Evolutionary conservation across 1,140 invertebrate species (phyloP).

Genomic region (Wiebesia pumilae): DNA sequence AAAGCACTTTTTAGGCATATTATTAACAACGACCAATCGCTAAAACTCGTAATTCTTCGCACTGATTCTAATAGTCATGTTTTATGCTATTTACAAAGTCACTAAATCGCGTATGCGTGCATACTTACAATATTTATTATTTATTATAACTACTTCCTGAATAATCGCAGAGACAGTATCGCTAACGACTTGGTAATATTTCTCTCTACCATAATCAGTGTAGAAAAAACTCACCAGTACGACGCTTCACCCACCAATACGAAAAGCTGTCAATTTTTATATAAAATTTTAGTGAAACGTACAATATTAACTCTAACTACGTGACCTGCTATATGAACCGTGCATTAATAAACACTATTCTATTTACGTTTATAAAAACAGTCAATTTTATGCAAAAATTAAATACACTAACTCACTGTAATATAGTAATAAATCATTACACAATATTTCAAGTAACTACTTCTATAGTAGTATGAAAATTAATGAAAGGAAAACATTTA

Average conservation of each 20-base stretch:
- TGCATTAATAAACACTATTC: background rate
- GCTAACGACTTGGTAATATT: slow-evolving; percentile 1
- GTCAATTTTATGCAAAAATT: background rate
- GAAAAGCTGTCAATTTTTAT: background rate
- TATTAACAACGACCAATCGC: background rate
- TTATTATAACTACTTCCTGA: slow-evolving; percentile 24
- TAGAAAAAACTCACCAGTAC: slow-evolving; percentile 1
- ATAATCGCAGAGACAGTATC: background rate
- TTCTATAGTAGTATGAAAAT: background rate
- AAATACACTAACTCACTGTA: background rate
- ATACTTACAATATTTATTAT: slow-evolving; percentile 33
- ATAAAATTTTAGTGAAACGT: background rate
- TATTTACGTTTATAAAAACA: background rate
- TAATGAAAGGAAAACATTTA: background rate
- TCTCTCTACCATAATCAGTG: background rate
- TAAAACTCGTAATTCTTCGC: slow-evolving; percentile 6
- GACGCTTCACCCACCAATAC: background rate
- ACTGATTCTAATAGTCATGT: slow-evolving; percentile 11
- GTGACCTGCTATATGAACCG: background rate
- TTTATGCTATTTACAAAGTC: slow-evolving; percentile 43
- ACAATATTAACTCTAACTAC: background rate
- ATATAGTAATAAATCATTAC: background rate
- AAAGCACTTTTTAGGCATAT: background rate
- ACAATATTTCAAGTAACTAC: background rate
- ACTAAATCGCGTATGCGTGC: slow-evolving; percentile 8